Evolutionary conservation across 2,888 invertebrate species (phyloP).

Genomic region (Tillus elongatus): DNA sequence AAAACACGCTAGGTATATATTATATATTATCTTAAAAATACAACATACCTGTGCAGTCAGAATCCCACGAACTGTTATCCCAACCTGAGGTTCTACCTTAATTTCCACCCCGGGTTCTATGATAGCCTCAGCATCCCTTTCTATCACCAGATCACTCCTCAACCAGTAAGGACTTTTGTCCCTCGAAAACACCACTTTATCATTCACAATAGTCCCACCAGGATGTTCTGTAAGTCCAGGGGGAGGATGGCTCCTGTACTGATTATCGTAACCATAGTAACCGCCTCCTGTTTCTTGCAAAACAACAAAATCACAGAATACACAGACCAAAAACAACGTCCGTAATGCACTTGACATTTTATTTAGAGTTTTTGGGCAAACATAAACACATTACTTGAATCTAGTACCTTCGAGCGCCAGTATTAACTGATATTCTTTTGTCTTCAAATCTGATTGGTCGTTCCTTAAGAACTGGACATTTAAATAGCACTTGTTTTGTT

Average conservation of each 20-base stretch:
- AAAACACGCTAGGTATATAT: no score
- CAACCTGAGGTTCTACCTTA: conserved; percentile 83
- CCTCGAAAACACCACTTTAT: conserved; percentile 47
- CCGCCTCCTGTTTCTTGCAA: conserved; percentile 9
- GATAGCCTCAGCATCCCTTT: conserved; percentile 67
- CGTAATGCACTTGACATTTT: neutral
- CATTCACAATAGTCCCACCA: conserved; percentile 52
- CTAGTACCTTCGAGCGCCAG: neutral
- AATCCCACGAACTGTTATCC: conserved; percentile 85
- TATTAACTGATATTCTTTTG: conserved; percentile 1
- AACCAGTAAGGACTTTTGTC: conserved; percentile 65
- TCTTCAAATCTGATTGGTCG: no score
- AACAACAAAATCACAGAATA: conserved; percentile 7
- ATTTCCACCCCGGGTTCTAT: conserved; percentile 87
- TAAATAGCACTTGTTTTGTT: no score
- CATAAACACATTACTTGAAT: neutral
- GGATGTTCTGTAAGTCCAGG: conserved; percentile 46
- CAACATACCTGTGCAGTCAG: conserved; percentile 83
- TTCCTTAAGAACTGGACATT: no score
- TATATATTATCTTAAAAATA: no score
- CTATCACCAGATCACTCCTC: conserved; percentile 70
- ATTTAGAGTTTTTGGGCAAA: neutral
- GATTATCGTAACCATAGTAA: conserved; percentile 3
- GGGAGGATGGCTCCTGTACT: conserved; percentile 3
- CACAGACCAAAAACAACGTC: conserved; percentile 2